These are phyloP conservation scores for Reinhardtius hippoglossoides DNA, from an alignment of 2,113 vertebrate species.

Conservation along the genomic window DNA sequence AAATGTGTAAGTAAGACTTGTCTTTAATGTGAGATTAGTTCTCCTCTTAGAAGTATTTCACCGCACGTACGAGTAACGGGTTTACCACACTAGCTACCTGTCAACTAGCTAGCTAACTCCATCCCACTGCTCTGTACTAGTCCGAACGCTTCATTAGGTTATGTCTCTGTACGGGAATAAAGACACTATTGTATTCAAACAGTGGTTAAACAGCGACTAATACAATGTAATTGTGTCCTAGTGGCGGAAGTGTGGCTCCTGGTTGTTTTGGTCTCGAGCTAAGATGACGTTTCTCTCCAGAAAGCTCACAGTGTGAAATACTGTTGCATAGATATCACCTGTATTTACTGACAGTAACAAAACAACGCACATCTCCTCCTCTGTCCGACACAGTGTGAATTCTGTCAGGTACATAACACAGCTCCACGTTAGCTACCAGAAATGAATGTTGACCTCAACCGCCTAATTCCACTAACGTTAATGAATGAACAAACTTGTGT, in stretches of 20 bases:
- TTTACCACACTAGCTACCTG: not conserved
- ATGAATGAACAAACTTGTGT: not conserved
- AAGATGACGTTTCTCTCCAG: not conserved
- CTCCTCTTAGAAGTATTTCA: not conserved
- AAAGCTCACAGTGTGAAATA: not conserved
- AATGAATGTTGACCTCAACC: too few species aligned
- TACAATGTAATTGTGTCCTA: too few species aligned
- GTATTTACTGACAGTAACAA: too few species aligned
- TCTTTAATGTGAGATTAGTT: rapidly evolving
- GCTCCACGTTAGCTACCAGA: too few species aligned
- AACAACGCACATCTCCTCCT: too few species aligned
- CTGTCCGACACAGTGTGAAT: too few species aligned
- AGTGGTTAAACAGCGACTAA: too few species aligned
- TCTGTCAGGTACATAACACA: too few species aligned
- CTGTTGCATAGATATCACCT: not conserved
- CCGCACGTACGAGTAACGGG: not conserved
- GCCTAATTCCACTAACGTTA: too few species aligned
- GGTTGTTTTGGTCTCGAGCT: not conserved
- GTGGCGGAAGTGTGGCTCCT: too few species aligned
- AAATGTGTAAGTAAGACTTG: conserved; percentile 35
- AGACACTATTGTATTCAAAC: too few species aligned
- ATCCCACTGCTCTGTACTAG: not conserved
- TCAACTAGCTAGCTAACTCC: not conserved
- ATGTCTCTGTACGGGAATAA: too few species aligned
- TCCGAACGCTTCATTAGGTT: not conserved